Evolutionary conservation across 2,888 invertebrate species (phyloP).

Genomic region (Pterostichus madidus): DNA sequence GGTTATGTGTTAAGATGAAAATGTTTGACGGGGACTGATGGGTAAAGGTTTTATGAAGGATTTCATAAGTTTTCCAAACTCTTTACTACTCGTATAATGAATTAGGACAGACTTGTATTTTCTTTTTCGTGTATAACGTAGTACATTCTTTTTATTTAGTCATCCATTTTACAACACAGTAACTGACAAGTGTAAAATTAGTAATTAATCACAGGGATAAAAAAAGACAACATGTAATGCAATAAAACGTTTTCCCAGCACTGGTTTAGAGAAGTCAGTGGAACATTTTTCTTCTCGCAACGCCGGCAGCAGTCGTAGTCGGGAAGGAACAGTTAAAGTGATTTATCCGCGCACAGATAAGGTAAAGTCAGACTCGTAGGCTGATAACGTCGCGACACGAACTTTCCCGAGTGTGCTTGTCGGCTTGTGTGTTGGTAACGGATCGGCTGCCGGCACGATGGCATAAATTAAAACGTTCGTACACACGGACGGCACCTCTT

Average conservation of each 20-base stretch:
- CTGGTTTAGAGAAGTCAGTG: conserved; percentile 32
- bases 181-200: conserved; percentile 10
- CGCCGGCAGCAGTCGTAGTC: conserved; percentile 68
- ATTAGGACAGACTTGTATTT: background rate
- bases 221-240: conserved; percentile 4
- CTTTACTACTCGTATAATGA: too few relatives aligned
- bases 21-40: too few relatives aligned
- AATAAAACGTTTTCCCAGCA: conserved; percentile 40
- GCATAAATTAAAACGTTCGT: conserved; percentile 65
- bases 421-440: conserved; percentile 53
- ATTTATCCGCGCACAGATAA: conserved; percentile 74
- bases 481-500: conserved; percentile 33
- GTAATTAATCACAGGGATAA: conserved; percentile 15
- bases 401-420: conserved; percentile 55
- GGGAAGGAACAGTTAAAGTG: conserved; percentile 73
- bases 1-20: too few relatives aligned
- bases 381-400: conserved; percentile 66
- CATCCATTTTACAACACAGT: conserved; percentile 4
- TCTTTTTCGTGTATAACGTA: background rate
- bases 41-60: too few relatives aligned
- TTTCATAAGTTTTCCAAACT: too few relatives aligned
- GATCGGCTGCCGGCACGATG: conserved; percentile 47
- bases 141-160: conserved; percentile 13
- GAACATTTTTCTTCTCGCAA: conserved; percentile 74
- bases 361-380: conserved; percentile 60